These are phyloP conservation scores for Cephus sareptanus DNA, from an alignment of 2,888 invertebrate species.

Conservation along the genomic window DNA sequence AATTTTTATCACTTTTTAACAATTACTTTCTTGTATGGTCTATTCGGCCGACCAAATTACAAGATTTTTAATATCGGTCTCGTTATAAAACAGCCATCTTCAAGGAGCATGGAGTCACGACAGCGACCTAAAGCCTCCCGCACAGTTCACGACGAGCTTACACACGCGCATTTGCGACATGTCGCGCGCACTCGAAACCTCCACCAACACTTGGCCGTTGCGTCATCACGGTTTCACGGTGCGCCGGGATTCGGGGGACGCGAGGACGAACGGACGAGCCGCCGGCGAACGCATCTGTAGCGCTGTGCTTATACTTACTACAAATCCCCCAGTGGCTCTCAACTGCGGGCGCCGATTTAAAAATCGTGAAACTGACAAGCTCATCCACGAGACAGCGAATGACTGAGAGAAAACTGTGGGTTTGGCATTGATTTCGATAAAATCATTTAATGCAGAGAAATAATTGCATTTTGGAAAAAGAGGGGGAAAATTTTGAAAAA, in stretches of 20 bases:
- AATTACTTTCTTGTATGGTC: no score
- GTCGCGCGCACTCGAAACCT: constrained; percentile 37
- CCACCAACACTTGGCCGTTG: constrained; percentile 45
- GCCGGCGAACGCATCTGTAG: constrained; percentile 27
- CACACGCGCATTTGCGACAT: constrained; percentile 41
- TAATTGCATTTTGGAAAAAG: not conserved
- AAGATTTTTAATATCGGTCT: no score
- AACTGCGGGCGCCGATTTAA: not conserved
- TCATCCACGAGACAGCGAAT: no score
- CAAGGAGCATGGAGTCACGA: constrained; percentile 21
- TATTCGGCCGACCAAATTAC: no score
- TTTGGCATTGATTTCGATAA: not conserved
- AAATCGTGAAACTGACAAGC: not conserved
- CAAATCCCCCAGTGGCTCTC: constrained; percentile 27
- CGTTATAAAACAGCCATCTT: no score
- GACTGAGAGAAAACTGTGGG: not conserved
- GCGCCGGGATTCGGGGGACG: constrained; percentile 39
- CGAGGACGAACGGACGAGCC: constrained; percentile 19
- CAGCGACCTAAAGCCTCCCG: constrained; percentile 41
- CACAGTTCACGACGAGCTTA: constrained; percentile 34
- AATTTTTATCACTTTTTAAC: no score
- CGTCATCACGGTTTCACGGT: constrained; percentile 51
- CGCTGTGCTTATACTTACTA: constrained; percentile 16
- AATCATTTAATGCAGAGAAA: not conserved
- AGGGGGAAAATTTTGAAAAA: no score